Percentiles rank a stretch among this genome's conserved stretches.
phyloP scores from a whole-genome alignment of 2,888 invertebrate species.

The Eupithecia tripunctaria region DNA sequence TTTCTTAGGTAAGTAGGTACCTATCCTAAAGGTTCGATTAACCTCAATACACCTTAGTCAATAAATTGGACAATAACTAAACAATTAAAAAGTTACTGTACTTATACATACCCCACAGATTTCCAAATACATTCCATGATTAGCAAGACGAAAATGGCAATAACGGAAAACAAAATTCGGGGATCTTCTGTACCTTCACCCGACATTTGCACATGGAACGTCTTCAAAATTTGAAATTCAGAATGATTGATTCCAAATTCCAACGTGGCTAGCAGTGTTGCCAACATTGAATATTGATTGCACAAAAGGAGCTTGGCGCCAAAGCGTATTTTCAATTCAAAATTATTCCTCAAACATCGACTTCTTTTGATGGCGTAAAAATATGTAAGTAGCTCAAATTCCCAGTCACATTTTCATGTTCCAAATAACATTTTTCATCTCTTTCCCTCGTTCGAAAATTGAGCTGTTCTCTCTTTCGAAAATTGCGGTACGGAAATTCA shows the following conservation, averaged over 20 bases:
- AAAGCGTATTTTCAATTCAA: constrained; percentile 85
- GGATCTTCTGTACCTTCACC: constrained; percentile 13
- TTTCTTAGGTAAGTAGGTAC: background rate
- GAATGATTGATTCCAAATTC: constrained; percentile 76
- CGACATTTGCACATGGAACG: constrained; percentile 55
- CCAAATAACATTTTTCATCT: constrained; percentile 61
- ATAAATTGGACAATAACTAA: background rate
- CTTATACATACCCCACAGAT: no score
- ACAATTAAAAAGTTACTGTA: background rate
- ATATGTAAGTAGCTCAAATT: constrained; percentile 83
- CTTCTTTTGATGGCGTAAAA: constrained; percentile 82
- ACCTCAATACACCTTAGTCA: background rate
- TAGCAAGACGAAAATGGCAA: background rate
- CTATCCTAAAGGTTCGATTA: background rate
- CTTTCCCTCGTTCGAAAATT: constrained; percentile 43
- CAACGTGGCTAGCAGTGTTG: constrained; percentile 68
- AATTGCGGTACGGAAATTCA: constrained; percentile 80
- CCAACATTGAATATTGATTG: constrained; percentile 85
- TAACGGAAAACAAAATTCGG: background rate
- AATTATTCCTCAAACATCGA: constrained; percentile 79
- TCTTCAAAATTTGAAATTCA: constrained; percentile 67
- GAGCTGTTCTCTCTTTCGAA: constrained; percentile 55
- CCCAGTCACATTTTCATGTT: constrained; percentile 77
- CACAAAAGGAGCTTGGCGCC: constrained; percentile 81
- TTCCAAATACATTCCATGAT: no score